Base-by-base conservation (phyloP, 2,797 vertebrate species). In the Gadopsis bispinosus region DNA sequence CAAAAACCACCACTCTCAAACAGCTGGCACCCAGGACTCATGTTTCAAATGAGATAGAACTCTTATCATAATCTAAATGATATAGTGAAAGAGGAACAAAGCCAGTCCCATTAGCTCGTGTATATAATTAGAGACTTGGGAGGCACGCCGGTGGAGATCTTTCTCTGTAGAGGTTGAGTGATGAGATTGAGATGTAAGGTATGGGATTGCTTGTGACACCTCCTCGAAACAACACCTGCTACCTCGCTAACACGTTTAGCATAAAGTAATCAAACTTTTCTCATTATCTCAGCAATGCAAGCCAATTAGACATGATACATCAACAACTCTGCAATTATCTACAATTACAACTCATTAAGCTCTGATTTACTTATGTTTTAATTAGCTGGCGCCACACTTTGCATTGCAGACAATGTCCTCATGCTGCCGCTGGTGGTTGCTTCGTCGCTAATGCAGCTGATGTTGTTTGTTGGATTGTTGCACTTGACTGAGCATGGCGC, bases 261-360 rank as follows among this genome's bases (percentile, higher is more conserved):
- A 91, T 93, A 92, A 94, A 95, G 94, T 94, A 95, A 95, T 95
- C 90, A 93, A 94, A 95, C 88, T 93, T 94, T 93, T 91, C 92
- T 94, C 93, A 94, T 95, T 93, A 94, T 93, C 91, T 91, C 88
- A 90, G 92, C 92, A 91, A 84, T 93, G 87, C 73, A 68, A 89
- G 90, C 89, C 92, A 93, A 94, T 95, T 95, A 94, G 87, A 90
- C 91, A 78, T 81, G 85, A 93, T 91, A 91, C 90, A 94, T 86
- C 92, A 92, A 94, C 93, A 94, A 86, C 90, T 93, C 88, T 74
- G 88, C 90, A 93, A 93, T 95, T 94, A 94, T 90, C 86, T 91
- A 85, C 92, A 93, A 94, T 95, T 94, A 94, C 89, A 89, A 92
- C 84, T 90, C 92, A 94, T 95, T 93, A 93, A 67, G 83, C 78